phyloP scores from a whole-genome alignment of 2,797 vertebrate species.

The Garrulus glandarius region DNA sequence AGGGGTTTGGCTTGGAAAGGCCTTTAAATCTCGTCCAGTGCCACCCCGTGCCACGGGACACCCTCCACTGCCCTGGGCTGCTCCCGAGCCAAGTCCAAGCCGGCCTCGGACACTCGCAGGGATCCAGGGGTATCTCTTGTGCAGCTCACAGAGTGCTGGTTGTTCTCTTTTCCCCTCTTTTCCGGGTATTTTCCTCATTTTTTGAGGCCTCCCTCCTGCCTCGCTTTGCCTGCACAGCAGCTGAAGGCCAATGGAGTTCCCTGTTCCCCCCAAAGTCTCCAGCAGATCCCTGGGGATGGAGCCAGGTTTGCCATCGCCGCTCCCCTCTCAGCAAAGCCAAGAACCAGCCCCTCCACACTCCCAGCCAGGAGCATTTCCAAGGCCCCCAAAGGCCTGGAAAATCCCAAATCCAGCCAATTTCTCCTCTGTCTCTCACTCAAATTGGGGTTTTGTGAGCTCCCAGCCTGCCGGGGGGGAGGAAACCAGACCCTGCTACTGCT shows the following conservation, averaged over 20 bases:
- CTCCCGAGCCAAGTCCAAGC: neutral
- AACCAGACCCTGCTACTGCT: neutral
- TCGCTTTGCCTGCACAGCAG: neutral
- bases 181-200: neutral
- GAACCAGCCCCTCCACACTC: neutral
- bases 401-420: neutral
- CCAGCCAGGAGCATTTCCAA: neutral
- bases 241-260: rapidly evolving
- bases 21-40: neutral
- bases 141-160: rapidly evolving
- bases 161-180: rapidly evolving
- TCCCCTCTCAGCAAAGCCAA: neutral
- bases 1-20: neutral
- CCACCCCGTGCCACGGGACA: neutral
- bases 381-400: neutral
- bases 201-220: neutral
- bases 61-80: neutral
- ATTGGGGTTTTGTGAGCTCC: rapidly evolving
- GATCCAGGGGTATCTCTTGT: neutral
- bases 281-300: neutral
- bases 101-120: neutral
- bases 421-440: neutral
- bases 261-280: neutral
- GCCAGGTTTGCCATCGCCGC: rapidly evolving
- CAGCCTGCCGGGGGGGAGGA: rapidly evolving